Evolutionary conservation across 2,888 invertebrate species (phyloP), one percentile per base, ranked within the genome.

Genomic region (Lottia scabra): DNA sequence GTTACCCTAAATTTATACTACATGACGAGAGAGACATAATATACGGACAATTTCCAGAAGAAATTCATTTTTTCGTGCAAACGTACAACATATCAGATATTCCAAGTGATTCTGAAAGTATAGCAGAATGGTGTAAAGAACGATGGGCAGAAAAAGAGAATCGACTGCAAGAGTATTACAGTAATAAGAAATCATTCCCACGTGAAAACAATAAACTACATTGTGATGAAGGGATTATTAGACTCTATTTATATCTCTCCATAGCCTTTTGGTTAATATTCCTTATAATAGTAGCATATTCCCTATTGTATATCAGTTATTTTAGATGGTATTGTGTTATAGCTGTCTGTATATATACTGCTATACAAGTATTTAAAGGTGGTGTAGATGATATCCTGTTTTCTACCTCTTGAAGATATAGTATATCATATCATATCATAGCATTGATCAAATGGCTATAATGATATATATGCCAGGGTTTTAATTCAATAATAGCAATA

Each of bases 31-130:
- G 92, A 27, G 93, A 94, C 83, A 89, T 96, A 65, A 84, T 94
- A 10, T 90, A 90, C 23, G 96, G 96, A 12, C 91, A 91, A 71
- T 92, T 94, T 83, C 96, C 96, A 0, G 92, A 91, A 76, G 92
- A 94, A 85, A 94, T 96, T 15, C 94, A 94, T 87, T 94, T 95
- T 87, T 92, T 94, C 89, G 92, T 95, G 76, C 93, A 93, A 85
- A 91, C 84, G 69, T 69, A 83, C 70, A 75, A 80, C 6, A 67
- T 75, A 23, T 74, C 79, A 1, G 67, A 74, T 8, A 65, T 87
- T 10, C 86, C 85, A 8, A 48, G 68, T 13, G 67, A 78, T 12
- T 75, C 80, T 15, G 78, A 77, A 10, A 82, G 76, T 16, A 70
- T 86, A 19, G 78, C 65, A 43, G 68, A 70, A n/a, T 90, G 90